A percentile compares a stretch with the other conserved stretches of the same genome.
Evolutionary conservation across 2,797 vertebrate species (phyloP).

Genomic region (Acomys russatus): DNA sequence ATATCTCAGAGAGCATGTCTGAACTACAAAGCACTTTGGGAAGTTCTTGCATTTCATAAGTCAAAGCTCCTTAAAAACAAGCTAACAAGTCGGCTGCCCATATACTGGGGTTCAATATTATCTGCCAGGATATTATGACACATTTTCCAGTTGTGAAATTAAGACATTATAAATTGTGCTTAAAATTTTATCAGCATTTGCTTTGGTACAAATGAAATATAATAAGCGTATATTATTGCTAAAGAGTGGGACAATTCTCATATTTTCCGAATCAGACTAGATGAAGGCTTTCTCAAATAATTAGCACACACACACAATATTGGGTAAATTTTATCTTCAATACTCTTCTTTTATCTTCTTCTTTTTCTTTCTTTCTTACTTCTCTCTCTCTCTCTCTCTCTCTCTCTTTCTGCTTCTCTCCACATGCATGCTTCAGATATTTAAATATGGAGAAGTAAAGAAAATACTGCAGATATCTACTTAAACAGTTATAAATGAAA

Average conservation of each 20-base stretch:
- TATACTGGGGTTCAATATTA: not conserved
- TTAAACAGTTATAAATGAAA: constrained; percentile 33
- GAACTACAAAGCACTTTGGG: constrained; percentile 29
- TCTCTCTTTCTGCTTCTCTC: rapidly evolving
- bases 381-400: not conserved
- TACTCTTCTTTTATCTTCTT: not conserved
- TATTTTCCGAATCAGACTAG: constrained; percentile 29
- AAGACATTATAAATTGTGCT: not conserved
- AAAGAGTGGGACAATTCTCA: not conserved
- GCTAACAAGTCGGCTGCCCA: not conserved
- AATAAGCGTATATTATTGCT: not conserved
- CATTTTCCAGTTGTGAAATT: not conserved
- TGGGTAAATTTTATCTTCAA: not conserved
- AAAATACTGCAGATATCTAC: not conserved
- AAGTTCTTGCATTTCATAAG: constrained; percentile 24
- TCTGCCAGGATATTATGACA: not conserved
- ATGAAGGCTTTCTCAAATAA: not conserved
- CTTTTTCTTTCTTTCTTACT: not conserved
- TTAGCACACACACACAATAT: not conserved
- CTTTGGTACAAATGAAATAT: not conserved
- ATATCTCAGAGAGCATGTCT: constrained; percentile 11
- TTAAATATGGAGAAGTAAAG: constrained; percentile 19
- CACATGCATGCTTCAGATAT: not conserved
- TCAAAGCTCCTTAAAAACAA: not conserved
- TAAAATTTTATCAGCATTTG: constrained; percentile 25